A percentile compares a stretch with the other conserved stretches of the same genome.
Conservation (phyloP, 2,888 invertebrate genomes). For the Altica lythri region DNA sequence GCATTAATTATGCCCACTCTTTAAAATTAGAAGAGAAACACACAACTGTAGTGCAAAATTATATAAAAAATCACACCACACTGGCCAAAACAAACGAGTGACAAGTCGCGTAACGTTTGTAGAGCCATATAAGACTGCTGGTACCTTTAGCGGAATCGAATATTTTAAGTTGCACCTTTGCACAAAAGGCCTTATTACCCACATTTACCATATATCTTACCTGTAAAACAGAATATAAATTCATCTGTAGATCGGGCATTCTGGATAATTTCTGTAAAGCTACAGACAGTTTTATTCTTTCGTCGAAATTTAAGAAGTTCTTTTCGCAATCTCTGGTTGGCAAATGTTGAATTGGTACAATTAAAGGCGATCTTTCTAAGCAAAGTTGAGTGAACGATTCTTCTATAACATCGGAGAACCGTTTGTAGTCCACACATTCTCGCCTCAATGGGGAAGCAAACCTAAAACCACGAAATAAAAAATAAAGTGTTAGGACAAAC, state of each 20-base stretch:
- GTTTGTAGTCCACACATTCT: slow-evolving; percentile 67
- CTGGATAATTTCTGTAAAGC: slow-evolving; percentile 72
- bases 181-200: no score
- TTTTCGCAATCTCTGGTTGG: slow-evolving; percentile 67
- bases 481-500: no score
- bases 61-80: no score
- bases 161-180: no score
- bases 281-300: slow-evolving; percentile 65
- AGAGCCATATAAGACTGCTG: no score
- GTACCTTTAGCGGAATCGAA: no score
- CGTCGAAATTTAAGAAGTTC: slow-evolving; percentile 75
- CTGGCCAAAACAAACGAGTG: no score
- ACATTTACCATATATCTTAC: slow-evolving; percentile 52
- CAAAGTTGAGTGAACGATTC: slow-evolving; percentile 70
- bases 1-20: no score
- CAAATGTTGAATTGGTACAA: slow-evolving; percentile 71
- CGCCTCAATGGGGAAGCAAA: slow-evolving; percentile 68
- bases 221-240: slow-evolving; percentile 71
- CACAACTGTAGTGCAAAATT: no score
- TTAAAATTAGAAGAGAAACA: no score
- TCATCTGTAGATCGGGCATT: slow-evolving; percentile 69
- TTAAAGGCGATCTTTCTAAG: slow-evolving; percentile 69
- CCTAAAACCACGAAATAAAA: no score
- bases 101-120: no score
- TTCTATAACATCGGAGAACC: slow-evolving; percentile 71